Percentiles rank a stretch among this genome's conserved stretches.
phyloP scores from a whole-genome alignment of 2,888 invertebrate genomes.

The Acleris holmiana region DNA sequence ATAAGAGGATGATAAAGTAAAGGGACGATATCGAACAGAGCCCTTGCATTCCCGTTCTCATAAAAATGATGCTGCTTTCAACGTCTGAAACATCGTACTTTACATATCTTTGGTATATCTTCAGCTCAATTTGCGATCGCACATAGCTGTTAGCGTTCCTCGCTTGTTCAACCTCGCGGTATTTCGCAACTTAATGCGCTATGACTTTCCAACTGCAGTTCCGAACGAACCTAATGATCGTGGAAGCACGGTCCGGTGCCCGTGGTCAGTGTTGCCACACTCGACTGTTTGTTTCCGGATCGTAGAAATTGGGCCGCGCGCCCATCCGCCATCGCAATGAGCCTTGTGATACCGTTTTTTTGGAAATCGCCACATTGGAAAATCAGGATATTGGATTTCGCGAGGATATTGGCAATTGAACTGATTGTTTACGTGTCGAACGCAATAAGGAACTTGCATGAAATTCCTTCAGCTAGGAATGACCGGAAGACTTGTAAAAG shows the following conservation, averaged over 20 bases:
- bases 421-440: background rate
- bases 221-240: constrained; percentile 56
- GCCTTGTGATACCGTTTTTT: constrained; percentile 43
- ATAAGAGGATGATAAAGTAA: too few relatives aligned
- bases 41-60: too few relatives aligned
- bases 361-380: constrained; percentile 13
- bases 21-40: too few relatives aligned
- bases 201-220: constrained; percentile 40
- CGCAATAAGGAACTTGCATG: constrained; percentile 5
- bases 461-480: too few relatives aligned
- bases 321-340: constrained; percentile 46
- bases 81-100: too few relatives aligned
- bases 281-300: constrained; percentile 62
- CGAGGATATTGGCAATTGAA: constrained; percentile 6
- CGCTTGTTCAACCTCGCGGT: constrained; percentile 48
- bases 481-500: too few relatives aligned
- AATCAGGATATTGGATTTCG: constrained; percentile 10
- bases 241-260: constrained; percentile 72
- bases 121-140: background rate
- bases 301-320: constrained; percentile 57
- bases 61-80: too few relatives aligned
- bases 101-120: too few relatives aligned
- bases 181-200: constrained; percentile 52
- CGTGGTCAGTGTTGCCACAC: constrained; percentile 47
- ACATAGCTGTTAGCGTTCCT: constrained; percentile 10